A percentile compares a stretch with the other conserved stretches of the same genome.
Conservation (phyloP, 1,140 invertebrate species). For the Drosophila parabipectinata region DNA sequence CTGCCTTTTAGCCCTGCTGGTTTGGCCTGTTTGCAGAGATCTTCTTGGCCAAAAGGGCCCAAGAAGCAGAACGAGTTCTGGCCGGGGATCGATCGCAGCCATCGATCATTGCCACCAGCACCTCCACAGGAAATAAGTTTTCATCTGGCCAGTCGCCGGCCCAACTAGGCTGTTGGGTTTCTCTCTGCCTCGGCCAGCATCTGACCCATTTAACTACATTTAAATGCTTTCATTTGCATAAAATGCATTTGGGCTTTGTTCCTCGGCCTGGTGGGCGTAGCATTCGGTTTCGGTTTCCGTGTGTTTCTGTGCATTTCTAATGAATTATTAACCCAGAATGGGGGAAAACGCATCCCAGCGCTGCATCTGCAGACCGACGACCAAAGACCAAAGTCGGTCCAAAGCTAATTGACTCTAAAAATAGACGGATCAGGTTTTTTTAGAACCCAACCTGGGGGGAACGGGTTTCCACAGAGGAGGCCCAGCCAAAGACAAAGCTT, state of each 20-base stretch:
- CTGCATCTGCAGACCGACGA: constrained; percentile 14
- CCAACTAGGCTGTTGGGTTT: constrained; percentile 7
- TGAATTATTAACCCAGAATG: constrained; percentile 66
- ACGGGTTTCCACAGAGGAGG: constrained; percentile 43
- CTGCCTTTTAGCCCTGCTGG: constrained; percentile 1
- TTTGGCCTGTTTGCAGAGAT: constrained; percentile 36
- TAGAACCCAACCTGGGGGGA: constrained; percentile 22
- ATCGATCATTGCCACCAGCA: constrained; percentile 13
- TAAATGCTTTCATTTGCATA: constrained; percentile 60
- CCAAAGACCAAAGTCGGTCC: constrained; percentile 16
- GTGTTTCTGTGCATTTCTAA: constrained; percentile 60
- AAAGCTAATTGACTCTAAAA: constrained; percentile 79
- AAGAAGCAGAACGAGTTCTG: constrained; percentile 40
- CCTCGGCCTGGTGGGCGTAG: constrained; percentile 19
- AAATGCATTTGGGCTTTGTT: constrained; percentile 16
- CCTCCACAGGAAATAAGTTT: constrained; percentile 13
- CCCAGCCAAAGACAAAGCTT: constrained; percentile 19
- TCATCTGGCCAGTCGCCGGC: constrained; percentile 5
- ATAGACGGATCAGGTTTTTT: constrained; percentile 69
- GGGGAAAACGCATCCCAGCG: constrained; percentile 59
- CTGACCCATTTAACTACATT: constrained; percentile 77
- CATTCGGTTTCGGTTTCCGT: constrained; percentile 6
- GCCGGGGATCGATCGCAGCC: not conserved
- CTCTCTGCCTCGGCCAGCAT: constrained; percentile 4
- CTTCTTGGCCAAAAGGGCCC: constrained; percentile 21